phyloP scores from a whole-genome alignment of 92 coral and sea anemone species.

The Muricea muricata region DNA sequence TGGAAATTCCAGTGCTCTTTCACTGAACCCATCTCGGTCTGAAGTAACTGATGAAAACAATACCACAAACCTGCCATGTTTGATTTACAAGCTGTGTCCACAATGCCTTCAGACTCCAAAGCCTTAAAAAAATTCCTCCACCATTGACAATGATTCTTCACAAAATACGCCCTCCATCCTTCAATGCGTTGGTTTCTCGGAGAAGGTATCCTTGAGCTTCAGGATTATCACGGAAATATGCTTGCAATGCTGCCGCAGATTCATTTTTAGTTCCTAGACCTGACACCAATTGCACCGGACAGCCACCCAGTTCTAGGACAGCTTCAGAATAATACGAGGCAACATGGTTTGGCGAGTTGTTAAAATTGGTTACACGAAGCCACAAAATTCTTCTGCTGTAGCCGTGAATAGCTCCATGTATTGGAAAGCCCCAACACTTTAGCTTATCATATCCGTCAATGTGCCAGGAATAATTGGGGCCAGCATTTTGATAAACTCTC shows the following conservation, averaged over 20 bases:
- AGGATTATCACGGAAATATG: constrained; percentile 63
- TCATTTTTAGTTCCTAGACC: constrained; percentile 77
- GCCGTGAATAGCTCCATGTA: constrained; percentile 48
- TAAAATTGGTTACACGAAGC: constrained; percentile 3
- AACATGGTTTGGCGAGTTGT: constrained; percentile 9
- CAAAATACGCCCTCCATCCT: constrained; percentile 77
- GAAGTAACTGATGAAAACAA: constrained; percentile 63
- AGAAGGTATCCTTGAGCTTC: constrained; percentile 70
- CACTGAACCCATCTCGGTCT: constrained; percentile 59
- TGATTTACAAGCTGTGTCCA: constrained; percentile 58
- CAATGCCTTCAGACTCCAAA: constrained; percentile 61
- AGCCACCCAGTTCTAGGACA: constrained; percentile 46
- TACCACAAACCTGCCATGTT: constrained; percentile 64
- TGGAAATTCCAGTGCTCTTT: constrained; percentile 80
- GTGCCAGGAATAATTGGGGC: constrained; percentile 46
- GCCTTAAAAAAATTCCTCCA: constrained; percentile 66
- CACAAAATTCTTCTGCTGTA: constrained; percentile 41
- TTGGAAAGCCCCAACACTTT: not conserved
- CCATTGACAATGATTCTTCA: constrained; percentile 58
- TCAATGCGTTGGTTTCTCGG: constrained; percentile 71
- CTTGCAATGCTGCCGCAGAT: constrained; percentile 64
- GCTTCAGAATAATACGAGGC: not conserved
- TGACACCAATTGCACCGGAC: constrained; percentile 58
- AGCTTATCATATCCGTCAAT: constrained; percentile 18
- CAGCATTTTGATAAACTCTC: constrained; percentile 48